These are phyloP conservation scores for Vanacampus margaritifer DNA, from an alignment of 2,113 vertebrate genomes.

Conservation along the genomic window DNA sequence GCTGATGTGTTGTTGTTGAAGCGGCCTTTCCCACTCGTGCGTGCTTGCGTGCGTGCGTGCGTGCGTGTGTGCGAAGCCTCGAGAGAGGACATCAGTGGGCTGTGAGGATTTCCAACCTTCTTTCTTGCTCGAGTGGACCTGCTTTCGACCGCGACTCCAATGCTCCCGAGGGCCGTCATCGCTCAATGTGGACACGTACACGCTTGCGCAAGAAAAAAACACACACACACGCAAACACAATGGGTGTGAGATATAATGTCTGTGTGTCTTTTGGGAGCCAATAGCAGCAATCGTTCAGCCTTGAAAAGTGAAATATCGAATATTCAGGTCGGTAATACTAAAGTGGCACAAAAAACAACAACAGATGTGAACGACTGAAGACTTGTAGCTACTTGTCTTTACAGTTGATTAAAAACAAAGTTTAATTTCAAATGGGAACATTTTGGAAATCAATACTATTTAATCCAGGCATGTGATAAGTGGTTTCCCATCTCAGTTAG, in stretches of 20 bases:
- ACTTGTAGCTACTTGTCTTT: too few relatives aligned
- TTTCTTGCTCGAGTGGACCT: slow-evolving; percentile 48
- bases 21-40: slow-evolving; percentile 5
- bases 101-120: slow-evolving; percentile 50
- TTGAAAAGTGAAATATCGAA: too few relatives aligned
- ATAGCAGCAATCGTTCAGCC: neutral
- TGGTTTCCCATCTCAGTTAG: too few relatives aligned
- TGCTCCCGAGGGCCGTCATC: slow-evolving; percentile 9
- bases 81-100: slow-evolving; percentile 45
- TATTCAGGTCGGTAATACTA: too few relatives aligned
- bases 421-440: too few relatives aligned
- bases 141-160: slow-evolving; percentile 11
- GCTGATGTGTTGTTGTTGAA: slow-evolving; percentile 11
- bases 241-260: neutral
- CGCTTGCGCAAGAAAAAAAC: slow-evolving; percentile 15
- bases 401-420: too few relatives aligned
- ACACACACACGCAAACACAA: neutral
- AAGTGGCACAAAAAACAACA: too few relatives aligned
- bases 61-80: slow-evolving; percentile 24
- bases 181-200: slow-evolving; percentile 17
- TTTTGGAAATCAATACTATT: too few relatives aligned
- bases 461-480: too few relatives aligned
- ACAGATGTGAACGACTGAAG: too few relatives aligned
- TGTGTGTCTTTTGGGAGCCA: slow-evolving; percentile 4
- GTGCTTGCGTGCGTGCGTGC: slow-evolving; percentile 12